Evolutionary conservation across 2,797 vertebrate genomes (phyloP).

Genomic region (Clarias laeviceps): DNA sequence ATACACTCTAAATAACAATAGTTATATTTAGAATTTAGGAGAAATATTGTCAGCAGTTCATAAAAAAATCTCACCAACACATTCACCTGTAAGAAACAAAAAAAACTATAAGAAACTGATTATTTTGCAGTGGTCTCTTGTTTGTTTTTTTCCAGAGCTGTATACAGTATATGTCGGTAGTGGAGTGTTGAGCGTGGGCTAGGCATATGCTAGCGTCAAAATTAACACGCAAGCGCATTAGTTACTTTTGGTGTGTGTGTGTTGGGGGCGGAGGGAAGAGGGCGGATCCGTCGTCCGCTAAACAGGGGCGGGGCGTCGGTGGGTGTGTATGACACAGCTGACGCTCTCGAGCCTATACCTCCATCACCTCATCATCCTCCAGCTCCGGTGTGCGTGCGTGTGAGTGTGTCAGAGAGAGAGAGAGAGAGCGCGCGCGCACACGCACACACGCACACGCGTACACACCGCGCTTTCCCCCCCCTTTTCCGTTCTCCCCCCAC

Average conservation of each 20-base stretch:
- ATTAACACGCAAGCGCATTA: constrained; percentile 17
- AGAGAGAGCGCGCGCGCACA: neutral
- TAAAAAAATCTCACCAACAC: too few species aligned
- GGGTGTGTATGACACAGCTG: constrained; percentile 68
- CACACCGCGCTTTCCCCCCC: neutral
- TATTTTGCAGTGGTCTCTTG: too few species aligned
- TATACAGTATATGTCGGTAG: too few species aligned
- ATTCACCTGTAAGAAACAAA: too few species aligned
- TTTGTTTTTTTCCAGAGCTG: too few species aligned
- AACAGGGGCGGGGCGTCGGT: constrained; percentile 61
- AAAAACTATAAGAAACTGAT: too few species aligned
- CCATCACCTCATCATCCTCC: constrained; percentile 44
- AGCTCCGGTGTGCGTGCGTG: neutral
- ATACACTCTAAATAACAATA: too few species aligned
- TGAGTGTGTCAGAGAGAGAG: neutral
- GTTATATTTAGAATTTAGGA: too few species aligned
- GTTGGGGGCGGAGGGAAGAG: too few species aligned
- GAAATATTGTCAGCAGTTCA: too few species aligned
- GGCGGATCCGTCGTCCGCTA: constrained; percentile 45
- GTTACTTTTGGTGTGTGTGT: too few species aligned
- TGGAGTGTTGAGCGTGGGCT: too few species aligned
- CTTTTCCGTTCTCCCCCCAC: neutral
- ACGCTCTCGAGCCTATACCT: constrained; percentile 53
- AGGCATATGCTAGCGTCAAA: neutral
- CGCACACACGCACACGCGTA: neutral